Evolutionary conservation across 2,888 invertebrate genomes (phyloP).

Genomic region (Drosophila lutescens): DNA sequence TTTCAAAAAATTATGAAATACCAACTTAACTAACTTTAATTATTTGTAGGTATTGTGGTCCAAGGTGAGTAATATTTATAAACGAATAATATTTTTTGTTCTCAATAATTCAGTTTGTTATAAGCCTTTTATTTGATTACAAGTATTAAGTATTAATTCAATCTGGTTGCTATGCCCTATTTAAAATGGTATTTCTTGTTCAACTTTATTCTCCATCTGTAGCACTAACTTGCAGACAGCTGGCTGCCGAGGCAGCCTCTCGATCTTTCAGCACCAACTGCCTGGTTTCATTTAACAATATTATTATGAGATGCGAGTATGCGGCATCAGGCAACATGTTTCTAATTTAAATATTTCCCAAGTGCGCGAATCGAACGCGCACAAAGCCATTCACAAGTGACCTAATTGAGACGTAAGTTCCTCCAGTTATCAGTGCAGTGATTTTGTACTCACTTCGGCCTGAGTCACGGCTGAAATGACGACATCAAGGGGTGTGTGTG

Average conservation of each 20-base stretch:
- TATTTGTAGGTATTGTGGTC: no score
- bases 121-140: no score
- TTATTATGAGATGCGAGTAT: conserved; percentile 41
- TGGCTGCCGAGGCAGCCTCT: conserved; percentile 1
- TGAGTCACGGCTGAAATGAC: conserved; percentile 32
- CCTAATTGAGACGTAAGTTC: conserved; percentile 60
- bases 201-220: conserved; percentile 5
- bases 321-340: conserved; percentile 68
- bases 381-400: conserved; percentile 53
- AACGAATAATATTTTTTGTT: no score
- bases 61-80: no score
- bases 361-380: conserved; percentile 11
- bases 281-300: conserved; percentile 40
- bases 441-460: conserved; percentile 2
- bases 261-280: conserved; percentile 25
- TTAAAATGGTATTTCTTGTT: no score
- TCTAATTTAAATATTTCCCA: conserved; percentile 74
- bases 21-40: no score
- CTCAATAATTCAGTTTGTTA: no score
- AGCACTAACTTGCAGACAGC: conserved; percentile 8
- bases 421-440: conserved; percentile 25
- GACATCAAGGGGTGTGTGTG: conserved; percentile 16
- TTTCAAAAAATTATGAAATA: no score
- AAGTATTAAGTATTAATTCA: no score
- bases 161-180: not conserved